Conservation (phyloP, 2,888 invertebrate genomes). For the Aelia acuminata region DNA sequence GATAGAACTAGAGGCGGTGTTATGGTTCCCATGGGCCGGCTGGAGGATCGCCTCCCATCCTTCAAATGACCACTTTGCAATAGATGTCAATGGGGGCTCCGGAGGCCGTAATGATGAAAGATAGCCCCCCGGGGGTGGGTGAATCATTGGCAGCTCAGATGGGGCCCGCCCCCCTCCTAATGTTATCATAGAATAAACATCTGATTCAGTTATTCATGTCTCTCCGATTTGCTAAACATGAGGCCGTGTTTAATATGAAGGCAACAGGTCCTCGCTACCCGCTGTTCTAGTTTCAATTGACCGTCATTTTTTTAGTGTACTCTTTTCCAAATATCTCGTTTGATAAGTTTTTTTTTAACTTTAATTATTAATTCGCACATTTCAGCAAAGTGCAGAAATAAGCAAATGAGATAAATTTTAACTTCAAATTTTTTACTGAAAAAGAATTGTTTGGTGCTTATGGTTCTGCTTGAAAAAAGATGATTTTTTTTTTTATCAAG, state of each 20-base stretch:
- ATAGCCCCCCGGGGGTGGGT: constrained; percentile 71
- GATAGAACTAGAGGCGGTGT: constrained; percentile 20
- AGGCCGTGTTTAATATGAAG: constrained; percentile 50
- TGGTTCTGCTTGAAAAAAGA: too few relatives aligned
- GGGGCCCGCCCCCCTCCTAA: constrained; percentile 60
- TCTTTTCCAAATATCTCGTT: not conserved
- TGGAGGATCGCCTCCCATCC: constrained; percentile 45
- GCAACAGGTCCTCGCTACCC: constrained; percentile 40
- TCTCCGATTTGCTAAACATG: constrained; percentile 58
- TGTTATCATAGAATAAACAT: constrained; percentile 65
- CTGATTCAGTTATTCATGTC: constrained; percentile 64
- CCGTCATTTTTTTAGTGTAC: not conserved
- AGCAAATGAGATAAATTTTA: too few relatives aligned
- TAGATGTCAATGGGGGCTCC: constrained; percentile 69
- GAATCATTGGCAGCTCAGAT: constrained; percentile 70
- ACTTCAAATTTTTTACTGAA: too few relatives aligned
- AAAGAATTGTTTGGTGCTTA: too few relatives aligned
- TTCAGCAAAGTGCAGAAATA: too few relatives aligned
- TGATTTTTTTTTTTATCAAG: too few relatives aligned
- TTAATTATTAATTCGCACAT: too few relatives aligned
- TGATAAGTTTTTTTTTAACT: too few relatives aligned
- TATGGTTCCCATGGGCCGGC: constrained; percentile 54
- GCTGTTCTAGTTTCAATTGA: not conserved
- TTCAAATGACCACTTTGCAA: constrained; percentile 72
- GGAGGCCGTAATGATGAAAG: constrained; percentile 72